A percentile compares a stretch with the other conserved stretches of the same genome.
These are phyloP conservation scores for Escarpia spicata DNA, from an alignment of 2,888 invertebrate species.

Conservation along the genomic window DNA sequence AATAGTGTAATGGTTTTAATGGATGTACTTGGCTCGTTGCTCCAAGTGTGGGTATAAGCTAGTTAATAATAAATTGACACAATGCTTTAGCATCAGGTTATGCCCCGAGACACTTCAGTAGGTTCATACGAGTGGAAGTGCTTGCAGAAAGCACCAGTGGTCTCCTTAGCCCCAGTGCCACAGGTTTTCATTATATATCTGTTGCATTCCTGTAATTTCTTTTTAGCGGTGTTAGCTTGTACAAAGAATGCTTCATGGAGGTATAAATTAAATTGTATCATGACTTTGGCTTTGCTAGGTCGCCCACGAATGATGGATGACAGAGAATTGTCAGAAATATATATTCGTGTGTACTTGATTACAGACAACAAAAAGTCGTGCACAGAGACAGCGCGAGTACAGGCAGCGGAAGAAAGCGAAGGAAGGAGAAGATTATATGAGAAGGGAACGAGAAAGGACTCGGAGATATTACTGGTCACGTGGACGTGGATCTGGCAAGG, in stretches of 20 bases:
- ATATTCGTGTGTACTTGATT: not conserved
- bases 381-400: constrained; percentile 16
- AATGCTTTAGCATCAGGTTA: not conserved
- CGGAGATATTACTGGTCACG: not conserved
- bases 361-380: constrained; percentile 5
- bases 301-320: not conserved
- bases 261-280: no score
- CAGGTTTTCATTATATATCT: not conserved
- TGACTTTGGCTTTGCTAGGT: not conserved
- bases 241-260: not conserved
- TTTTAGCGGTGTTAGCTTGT: not conserved
- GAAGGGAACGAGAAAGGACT: not conserved
- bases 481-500: not conserved
- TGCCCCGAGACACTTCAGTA: not conserved
- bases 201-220: not conserved
- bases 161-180: not conserved
- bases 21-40: no score
- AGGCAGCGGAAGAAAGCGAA: not conserved
- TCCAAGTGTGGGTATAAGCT: not conserved
- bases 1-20: no score
- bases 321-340: not conserved
- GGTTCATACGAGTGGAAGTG: not conserved
- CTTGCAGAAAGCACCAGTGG: not conserved
- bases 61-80: not conserved
- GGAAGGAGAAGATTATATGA: not conserved